Conservation (phyloP, 2,888 invertebrate genomes). For the Rhagophthalmus giganteus region DNA sequence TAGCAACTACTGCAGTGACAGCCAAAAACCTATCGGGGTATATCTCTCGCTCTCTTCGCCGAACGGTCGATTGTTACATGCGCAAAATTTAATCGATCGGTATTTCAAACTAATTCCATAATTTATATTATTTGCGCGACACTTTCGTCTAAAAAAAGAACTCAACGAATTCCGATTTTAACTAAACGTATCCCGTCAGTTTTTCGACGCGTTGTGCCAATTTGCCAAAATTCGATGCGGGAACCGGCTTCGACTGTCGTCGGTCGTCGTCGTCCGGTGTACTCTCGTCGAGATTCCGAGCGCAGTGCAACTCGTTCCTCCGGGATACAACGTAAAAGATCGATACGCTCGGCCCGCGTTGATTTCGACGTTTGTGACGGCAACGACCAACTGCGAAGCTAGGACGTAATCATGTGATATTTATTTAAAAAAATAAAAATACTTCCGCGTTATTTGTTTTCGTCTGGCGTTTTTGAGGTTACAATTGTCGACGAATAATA, state of each 20-base stretch:
- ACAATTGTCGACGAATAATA: no score
- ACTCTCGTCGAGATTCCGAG: conserved; percentile 8
- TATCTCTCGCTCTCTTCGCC: conserved; percentile 43
- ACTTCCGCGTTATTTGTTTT: no score
- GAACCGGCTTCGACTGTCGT: neutral
- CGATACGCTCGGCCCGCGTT: conserved; percentile 43
- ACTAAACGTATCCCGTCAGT: no score
- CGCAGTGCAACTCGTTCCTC: conserved; percentile 40
- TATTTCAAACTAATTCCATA: conserved; percentile 5
- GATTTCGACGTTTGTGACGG: no score
- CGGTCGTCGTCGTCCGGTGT: neutral
- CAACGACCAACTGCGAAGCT: no score
- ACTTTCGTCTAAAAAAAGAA: neutral
- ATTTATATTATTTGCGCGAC: neutral
- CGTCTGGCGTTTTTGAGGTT: no score
- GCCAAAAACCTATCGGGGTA: conserved; percentile 46
- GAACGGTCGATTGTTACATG: conserved; percentile 30
- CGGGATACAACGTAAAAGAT: conserved; percentile 53
- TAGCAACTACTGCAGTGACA: conserved; percentile 56
- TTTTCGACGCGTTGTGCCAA: no score
- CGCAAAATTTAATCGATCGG: conserved; percentile 27
- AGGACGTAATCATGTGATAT: no score
- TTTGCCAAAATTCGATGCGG: neutral
- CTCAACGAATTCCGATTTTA: no score
- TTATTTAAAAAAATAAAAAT: no score